Evolutionary conservation across 2,888 invertebrate species (phyloP).

Genomic region (Horisme vitalbata): DNA sequence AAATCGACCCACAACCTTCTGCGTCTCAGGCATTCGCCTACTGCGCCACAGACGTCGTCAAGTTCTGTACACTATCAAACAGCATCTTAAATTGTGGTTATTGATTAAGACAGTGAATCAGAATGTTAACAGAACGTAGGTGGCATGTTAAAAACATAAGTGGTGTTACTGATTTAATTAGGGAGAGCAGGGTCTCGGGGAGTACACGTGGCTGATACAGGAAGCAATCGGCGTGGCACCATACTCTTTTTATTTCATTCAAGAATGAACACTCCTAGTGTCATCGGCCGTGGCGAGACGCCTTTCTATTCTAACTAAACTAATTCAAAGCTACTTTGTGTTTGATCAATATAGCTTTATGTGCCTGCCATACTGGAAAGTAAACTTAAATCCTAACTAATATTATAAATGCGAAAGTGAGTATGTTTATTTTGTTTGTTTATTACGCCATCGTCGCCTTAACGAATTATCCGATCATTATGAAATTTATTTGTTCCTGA

Average conservation of each 20-base stretch:
- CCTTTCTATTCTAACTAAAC: conserved; percentile 30
- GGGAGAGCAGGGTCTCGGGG: conserved; percentile 41
- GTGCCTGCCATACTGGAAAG: not conserved
- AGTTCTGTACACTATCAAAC: too few species aligned
- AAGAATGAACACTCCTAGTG: conserved; percentile 51
- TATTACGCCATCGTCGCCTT: too few species aligned
- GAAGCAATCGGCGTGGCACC: conserved; percentile 57
- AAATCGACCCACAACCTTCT: too few species aligned
- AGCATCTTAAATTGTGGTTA: too few species aligned
- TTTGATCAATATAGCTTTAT: conserved; percentile 9
- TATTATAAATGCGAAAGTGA: too few species aligned
- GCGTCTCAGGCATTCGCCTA: too few species aligned
- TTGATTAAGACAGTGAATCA: conserved; percentile 4
- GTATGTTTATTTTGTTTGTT: too few species aligned
- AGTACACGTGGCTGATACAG: conserved; percentile 54
- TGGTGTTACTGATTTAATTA: conserved; percentile 49
- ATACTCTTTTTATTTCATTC: conserved; percentile 59
- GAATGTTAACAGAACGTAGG: conserved; percentile 16
- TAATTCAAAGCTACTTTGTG: conserved; percentile 17
- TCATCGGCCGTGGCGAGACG: conserved; percentile 49
- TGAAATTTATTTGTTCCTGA: too few species aligned
- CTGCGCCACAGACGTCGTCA: too few species aligned
- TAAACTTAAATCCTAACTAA: too few species aligned
- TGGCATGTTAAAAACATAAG: conserved; percentile 36
- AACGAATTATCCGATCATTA: too few species aligned